Percentiles rank a stretch among this genome's conserved stretches.
Evolutionary conservation across 2,113 vertebrate species (phyloP).

Genomic region (Sorex araneus): DNA sequence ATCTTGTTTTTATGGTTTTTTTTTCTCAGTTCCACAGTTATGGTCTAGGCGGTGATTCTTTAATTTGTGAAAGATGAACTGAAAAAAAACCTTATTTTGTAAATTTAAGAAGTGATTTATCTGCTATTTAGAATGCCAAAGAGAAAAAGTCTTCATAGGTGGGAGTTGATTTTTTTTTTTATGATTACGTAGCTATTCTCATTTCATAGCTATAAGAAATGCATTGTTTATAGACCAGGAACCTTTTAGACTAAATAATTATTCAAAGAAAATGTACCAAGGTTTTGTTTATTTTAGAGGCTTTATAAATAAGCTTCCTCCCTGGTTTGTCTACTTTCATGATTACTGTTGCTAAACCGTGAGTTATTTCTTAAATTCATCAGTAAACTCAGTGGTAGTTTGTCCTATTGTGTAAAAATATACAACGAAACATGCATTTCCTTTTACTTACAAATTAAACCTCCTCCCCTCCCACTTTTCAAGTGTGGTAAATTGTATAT

Average conservation of each 20-base stretch:
- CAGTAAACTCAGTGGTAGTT: conserved; percentile 7
- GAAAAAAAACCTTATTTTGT: conserved; percentile 6
- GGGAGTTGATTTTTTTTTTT: background rate
- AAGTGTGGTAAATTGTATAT: background rate
- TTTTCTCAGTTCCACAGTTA: background rate
- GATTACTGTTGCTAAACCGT: conserved; percentile 24
- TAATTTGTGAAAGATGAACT: conserved; percentile 6
- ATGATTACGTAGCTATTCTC: background rate
- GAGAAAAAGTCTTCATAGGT: conserved; percentile 17
- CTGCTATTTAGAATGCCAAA: conserved; percentile 43
- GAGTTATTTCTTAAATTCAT: conserved; percentile 36
- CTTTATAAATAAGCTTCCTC: conserved; percentile 43
- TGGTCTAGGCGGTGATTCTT: background rate
- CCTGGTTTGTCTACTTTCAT: background rate
- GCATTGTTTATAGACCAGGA: too few relatives aligned
- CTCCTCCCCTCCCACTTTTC: background rate
- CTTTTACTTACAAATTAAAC: conserved; percentile 12
- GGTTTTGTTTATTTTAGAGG: conserved; percentile 57
- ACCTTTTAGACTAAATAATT: too few relatives aligned
- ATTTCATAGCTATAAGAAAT: background rate
- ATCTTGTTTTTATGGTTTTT: background rate
- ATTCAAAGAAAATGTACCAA: conserved; percentile 6
- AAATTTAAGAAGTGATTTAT: conserved; percentile 35
- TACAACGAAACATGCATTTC: background rate
- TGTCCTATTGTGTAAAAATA: conserved; percentile 27